Evolutionary conservation across 2,888 invertebrate species (phyloP), one percentile per base, ranked within the genome.

Genomic region (Drosophila ustulata): DNA sequence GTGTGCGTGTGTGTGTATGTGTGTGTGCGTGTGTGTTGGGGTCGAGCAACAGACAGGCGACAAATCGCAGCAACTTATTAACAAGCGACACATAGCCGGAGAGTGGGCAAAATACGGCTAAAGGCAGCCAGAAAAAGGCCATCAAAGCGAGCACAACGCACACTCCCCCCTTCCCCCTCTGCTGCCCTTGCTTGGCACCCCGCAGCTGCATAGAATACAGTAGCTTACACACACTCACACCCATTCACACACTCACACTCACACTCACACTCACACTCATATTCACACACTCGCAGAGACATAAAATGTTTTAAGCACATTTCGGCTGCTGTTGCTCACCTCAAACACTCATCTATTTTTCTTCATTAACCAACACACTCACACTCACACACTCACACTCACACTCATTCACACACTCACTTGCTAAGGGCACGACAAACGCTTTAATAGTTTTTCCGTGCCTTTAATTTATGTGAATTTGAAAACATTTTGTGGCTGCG

Each of bases 391-490:
- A 39, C 53, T 37, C 50, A 51, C 47, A 69, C 49, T 46, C 34
- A 57, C 18, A 46, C 53, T 25, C 43, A 57, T 26, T 9, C 32
- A 53, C 18, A 47, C 46, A 51, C 50, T 9, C 23, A 58, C 50
- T 18, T 25, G 56, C 39, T 49, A 7, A 30, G 62, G 59, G 50
- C 62, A 77, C 79, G 80, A 74, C 85, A 78, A 80, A 74, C 71
- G 69, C 76, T 80, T 80, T 82, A 85, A 85, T 83, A 83, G 82
- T 83, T 83, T 82, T 78, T 82, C 64, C 86, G 75, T 85, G 80
- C 78, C 80, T 85, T 82, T 85, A 83, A 83, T 85, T 83, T 83
- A 83, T 85, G 86, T 75, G 82, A 82, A 69, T 85, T 85, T 82
- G 66, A 83, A 82, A 67, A 64, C 76, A 76, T 73, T 76, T 58